Percentiles rank a stretch among this genome's conserved stretches.
Evolutionary conservation across 2,888 invertebrate species (phyloP).

Genomic region (Caenorhabditis virilis): DNA sequence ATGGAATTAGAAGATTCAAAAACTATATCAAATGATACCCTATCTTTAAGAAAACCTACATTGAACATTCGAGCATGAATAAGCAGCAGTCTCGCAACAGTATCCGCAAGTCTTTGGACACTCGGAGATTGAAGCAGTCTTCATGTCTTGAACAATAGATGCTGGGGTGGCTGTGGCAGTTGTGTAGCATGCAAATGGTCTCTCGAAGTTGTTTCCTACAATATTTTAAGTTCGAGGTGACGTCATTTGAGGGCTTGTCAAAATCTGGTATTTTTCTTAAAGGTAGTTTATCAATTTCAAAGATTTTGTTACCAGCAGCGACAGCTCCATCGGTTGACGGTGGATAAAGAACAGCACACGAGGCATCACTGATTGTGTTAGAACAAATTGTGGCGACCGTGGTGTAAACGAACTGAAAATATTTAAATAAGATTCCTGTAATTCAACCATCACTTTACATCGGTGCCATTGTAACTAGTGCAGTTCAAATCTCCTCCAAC

Average conservation of each 20-base stretch:
- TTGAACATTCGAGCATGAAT: constrained; percentile 31
- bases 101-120: constrained; percentile 49
- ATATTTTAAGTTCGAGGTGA: too few relatives aligned
- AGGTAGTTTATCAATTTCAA: too few relatives aligned
- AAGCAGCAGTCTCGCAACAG: constrained; percentile 39
- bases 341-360: constrained; percentile 25
- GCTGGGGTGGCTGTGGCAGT: constrained; percentile 22
- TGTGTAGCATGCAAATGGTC: constrained; percentile 17
- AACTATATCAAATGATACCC: too few relatives aligned
- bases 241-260: too few relatives aligned
- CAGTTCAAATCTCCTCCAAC: constrained; percentile 30
- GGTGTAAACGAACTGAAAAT: constrained; percentile 20
- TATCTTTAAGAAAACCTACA: too few relatives aligned
- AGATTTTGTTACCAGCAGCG: constrained; percentile 9
- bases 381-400: constrained; percentile 19
- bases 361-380: constrained; percentile 23
- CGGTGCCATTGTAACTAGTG: constrained; percentile 23
- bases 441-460: constrained; percentile 6
- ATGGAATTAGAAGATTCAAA: too few relatives aligned
- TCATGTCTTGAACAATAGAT: constrained; percentile 17
- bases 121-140: constrained; percentile 14
- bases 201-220: too few relatives aligned
- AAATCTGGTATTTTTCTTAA: too few relatives aligned
- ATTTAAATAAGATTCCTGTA: neutral
- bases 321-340: constrained; percentile 12